Evolutionary conservation across 2,113 vertebrate species (phyloP), one percentile per base, ranked within the genome.

Genomic region (Pluvialis apricaria): DNA sequence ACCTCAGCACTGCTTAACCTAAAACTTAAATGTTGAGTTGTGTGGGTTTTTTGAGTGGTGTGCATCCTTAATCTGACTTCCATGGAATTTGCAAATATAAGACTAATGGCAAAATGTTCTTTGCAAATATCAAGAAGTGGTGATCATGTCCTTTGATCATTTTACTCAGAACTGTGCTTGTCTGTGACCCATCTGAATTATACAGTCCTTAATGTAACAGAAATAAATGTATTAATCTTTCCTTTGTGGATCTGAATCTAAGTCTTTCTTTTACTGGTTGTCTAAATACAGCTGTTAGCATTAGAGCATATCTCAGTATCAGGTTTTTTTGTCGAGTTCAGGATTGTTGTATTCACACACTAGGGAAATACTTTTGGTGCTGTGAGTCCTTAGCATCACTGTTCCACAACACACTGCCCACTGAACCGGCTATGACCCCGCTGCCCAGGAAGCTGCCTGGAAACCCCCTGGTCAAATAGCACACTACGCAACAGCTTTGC

Each of bases 271-370:
- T 68, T 47, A 38, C 29, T 69, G 15, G 14, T 89, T 82, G 15
- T 65, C 40, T 49, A 76, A 79, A 69, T 82, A 38, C 76, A 90
- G 22, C 52, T 72, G n/a, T 76, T 60, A 14, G 15, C 17, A 0
- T 82, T 42, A 34, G 24, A 68, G 15, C 21, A 3, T 54, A 13
- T 68, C 32, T 88, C 0, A 0, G 32, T 32, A 26, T 29, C n/a
- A 6, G n/a, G 29, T 5, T 38, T 65, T 76, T 44, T 90, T 82
- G n/a, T 49, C 0, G 0, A 69, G 55, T n/a, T 73, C 29, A 28
- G 40, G 21, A 26, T 16, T 68, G 19, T 22, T 82, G 10, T 64
- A 25, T 32, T 34, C 34, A 15, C n/a, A 5, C 8, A 1, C 47
- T 14, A 51, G 70, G 52, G 38, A 64, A 70, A 57, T 18, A 32